Evolutionary conservation across 2,113 vertebrate species (phyloP).

Genomic region (Motacilla tschutschensis): DNA sequence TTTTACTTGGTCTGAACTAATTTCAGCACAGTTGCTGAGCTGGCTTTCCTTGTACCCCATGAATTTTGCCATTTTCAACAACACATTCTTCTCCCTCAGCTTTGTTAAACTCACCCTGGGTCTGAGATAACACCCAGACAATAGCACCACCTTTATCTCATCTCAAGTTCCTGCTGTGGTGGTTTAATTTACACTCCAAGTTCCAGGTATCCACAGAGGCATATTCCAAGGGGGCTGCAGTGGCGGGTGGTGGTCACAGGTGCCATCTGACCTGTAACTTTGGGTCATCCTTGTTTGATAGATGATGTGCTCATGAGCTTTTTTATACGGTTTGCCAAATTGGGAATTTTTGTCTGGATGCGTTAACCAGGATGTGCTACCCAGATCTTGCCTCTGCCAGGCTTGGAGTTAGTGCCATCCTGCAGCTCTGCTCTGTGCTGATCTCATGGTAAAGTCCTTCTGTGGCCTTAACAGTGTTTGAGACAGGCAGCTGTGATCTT

Average conservation of each 20-base stretch:
- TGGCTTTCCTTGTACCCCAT: neutral
- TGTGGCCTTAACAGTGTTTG: neutral
- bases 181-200: neutral
- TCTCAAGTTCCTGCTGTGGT: rapidly evolving
- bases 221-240: neutral
- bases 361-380: rapidly evolving
- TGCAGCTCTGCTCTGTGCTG: neutral
- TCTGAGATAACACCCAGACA: neutral
- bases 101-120: neutral
- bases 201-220: neutral
- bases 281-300: neutral
- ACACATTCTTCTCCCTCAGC: neutral
- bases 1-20: neutral
- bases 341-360: neutral
- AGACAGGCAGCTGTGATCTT: neutral
- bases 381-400: neutral
- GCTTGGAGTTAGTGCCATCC: neutral
- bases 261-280: neutral
- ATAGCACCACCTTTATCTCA: neutral
- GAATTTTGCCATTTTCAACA: neutral
- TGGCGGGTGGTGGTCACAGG: neutral
- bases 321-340: rapidly evolving
- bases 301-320: neutral
- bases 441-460: neutral
- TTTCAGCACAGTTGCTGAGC: neutral